A percentile compares a stretch with the other conserved stretches of the same genome.
phyloP scores from a whole-genome alignment of 2,113 vertebrate species.

The Syngnathoides biaculeatus region DNA sequence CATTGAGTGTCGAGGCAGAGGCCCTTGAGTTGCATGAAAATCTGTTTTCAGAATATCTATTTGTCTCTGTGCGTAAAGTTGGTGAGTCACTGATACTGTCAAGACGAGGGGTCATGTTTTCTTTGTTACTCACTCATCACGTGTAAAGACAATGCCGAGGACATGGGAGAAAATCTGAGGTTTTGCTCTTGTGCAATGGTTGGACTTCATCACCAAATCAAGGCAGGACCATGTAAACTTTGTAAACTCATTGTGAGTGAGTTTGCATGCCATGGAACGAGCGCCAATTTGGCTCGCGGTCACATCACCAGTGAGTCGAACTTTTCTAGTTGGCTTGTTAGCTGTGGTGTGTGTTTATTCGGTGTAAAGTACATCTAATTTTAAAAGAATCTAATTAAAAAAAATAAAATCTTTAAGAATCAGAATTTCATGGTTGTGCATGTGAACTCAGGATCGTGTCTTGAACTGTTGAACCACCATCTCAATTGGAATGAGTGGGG shows the following conservation, averaged over 20 bases:
- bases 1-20: too few species aligned
- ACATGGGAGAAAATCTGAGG: not conserved
- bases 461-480: not conserved
- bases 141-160: not conserved
- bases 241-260: too few species aligned
- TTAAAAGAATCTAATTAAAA: too few species aligned
- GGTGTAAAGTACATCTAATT: not conserved
- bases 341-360: not conserved
- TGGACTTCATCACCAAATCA: not conserved
- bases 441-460: not conserved
- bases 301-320: not conserved
- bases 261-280: too few species aligned
- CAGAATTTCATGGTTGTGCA: slow-evolving; percentile 3
- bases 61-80: not conserved
- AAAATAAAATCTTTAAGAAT: not conserved
- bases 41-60: not conserved
- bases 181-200: not conserved
- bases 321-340: not conserved
- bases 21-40: not conserved
- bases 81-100: not conserved
- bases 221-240: too few species aligned
- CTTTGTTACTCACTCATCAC: not conserved
- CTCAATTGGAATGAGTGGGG: not conserved
- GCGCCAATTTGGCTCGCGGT: not conserved
- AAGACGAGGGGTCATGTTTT: not conserved